Conservation (phyloP, 2,888 invertebrate genomes). For the Ischnura elegans region DNA sequence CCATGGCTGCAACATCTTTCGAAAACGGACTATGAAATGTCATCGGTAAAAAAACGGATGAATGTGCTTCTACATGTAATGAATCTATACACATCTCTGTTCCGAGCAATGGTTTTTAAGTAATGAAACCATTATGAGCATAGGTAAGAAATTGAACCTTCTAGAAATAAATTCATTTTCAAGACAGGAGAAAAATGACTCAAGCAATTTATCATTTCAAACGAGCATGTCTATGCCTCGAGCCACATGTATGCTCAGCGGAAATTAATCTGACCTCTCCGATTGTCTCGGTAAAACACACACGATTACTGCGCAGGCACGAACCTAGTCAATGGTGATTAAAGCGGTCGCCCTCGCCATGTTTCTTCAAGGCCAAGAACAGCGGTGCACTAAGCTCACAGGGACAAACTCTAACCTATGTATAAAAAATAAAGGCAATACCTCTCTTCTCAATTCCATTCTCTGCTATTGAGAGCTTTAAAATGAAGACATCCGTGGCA, state of each 20-base stretch:
- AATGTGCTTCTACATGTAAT: too few relatives aligned
- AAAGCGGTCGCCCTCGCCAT: conserved; percentile 38
- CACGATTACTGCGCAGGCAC: not conserved
- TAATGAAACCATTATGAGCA: not conserved
- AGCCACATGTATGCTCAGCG: not conserved
- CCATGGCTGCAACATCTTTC: too few relatives aligned
- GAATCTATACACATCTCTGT: too few relatives aligned
- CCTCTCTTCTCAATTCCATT: not conserved
- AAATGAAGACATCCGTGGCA: not conserved
- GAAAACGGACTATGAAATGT: too few relatives aligned
- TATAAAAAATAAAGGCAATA: not conserved
- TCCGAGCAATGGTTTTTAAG: too few relatives aligned
- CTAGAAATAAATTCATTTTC: not conserved
- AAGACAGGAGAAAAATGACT: not conserved
- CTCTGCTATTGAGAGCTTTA: not conserved
- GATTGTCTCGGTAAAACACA: not conserved
- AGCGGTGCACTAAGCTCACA: conserved; percentile 1
- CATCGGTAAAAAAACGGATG: too few relatives aligned
- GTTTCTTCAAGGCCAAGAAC: conserved; percentile 50
- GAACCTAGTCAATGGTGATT: conserved; percentile 36
- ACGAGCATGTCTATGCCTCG: not conserved
- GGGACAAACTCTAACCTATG: conserved; percentile 33
- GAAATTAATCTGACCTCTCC: conserved; percentile 24
- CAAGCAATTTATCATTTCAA: not conserved
- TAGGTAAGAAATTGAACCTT: not conserved